phyloP scores from a whole-genome alignment of 1,140 invertebrate species.

The Drosophila albomicans region DNA sequence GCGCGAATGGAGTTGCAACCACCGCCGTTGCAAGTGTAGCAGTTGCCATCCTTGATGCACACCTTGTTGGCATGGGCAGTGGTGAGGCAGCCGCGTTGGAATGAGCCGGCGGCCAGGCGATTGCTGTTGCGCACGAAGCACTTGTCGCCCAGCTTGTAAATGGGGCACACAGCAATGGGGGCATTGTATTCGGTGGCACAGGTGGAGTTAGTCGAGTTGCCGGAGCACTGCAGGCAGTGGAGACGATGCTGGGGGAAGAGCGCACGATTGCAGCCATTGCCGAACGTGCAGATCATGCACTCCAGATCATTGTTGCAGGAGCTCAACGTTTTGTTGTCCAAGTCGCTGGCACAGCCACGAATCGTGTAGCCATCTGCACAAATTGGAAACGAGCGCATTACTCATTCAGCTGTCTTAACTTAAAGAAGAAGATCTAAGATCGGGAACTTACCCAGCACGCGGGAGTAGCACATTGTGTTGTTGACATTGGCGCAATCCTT shows the following conservation, averaged over 20 bases:
- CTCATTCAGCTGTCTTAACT: neutral
- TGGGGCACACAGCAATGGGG: conserved; percentile 58
- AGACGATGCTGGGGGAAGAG: conserved; percentile 68
- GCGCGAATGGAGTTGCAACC: conserved; percentile 70
- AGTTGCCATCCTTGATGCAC: conserved; percentile 66
- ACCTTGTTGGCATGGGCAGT: conserved; percentile 66
- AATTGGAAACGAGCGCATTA: neutral
- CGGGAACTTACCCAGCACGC: conserved; percentile 49
- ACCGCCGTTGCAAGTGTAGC: conserved; percentile 70
- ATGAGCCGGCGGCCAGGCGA: conserved; percentile 56
- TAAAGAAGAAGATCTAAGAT: no score
- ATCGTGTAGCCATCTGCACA: conserved; percentile 72
- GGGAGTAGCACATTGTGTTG: conserved; percentile 61
- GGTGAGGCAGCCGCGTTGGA: conserved; percentile 77
- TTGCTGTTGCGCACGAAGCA: conserved; percentile 77
- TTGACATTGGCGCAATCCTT: conserved; percentile 53
- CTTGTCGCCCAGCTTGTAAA: conserved; percentile 72
- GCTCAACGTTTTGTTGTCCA: conserved; percentile 60
- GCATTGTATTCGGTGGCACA: conserved; percentile 65
- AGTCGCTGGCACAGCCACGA: conserved; percentile 70
- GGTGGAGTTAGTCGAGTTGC: conserved; percentile 56
- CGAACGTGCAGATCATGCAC: conserved; percentile 62
- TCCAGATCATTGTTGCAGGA: conserved; percentile 76
- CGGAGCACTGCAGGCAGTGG: conserved; percentile 73
- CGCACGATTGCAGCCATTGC: conserved; percentile 74